Base-by-base conservation (phyloP, 2,888 invertebrate species). In the Neria commutata region DNA sequence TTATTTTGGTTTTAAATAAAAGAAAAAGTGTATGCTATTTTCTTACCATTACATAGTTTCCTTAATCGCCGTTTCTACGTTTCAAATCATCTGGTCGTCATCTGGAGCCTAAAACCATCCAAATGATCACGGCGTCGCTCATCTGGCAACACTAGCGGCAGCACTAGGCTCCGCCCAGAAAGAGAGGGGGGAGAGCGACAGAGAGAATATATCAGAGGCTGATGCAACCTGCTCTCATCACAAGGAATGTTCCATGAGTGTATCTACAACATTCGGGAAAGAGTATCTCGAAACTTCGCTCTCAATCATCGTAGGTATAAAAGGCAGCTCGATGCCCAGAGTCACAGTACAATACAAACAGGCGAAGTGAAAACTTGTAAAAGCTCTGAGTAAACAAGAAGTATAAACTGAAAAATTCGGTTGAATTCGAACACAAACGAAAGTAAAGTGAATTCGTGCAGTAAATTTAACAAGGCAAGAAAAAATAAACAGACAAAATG, bases 401-500 rank as follows among this genome's bases (percentile, higher is more conserved):
- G 5, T 29, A 29, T 8, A 29, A 29, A 8, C 29, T 34, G 53
- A 24, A 16, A 3, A 34, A 54, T 17, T 8, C 29, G 29, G 29
- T 29, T 29, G 6, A 29, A 29, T 37, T 37, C 37, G n/a, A 14
- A 37, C n/a, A 11, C 4, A 37, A 14, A n/a, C 37, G n/a, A n/a
- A n/a, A 14, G 37, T n/a, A 37, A 37, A 11, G 4, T 37, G 2
- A 19, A 1, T 25, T 47, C 21, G 1, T 23, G 47, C 19, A 47
- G 23, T 49, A 26, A 4, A 26, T 5, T 8, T 10, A 14, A 50
- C n/a, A 34, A 34, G 50, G 11, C 5, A 58, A 34, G 29, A 54
- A 29, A 56, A 26, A 45, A 14, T 10, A 11, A 17, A 45, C 47
- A 25, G 17, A 40, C 24, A 73, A 51, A 77, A 76, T 83, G 75